phyloP scores from a whole-genome alignment of 2,888 invertebrate species.

The Sycophila texana region DNA sequence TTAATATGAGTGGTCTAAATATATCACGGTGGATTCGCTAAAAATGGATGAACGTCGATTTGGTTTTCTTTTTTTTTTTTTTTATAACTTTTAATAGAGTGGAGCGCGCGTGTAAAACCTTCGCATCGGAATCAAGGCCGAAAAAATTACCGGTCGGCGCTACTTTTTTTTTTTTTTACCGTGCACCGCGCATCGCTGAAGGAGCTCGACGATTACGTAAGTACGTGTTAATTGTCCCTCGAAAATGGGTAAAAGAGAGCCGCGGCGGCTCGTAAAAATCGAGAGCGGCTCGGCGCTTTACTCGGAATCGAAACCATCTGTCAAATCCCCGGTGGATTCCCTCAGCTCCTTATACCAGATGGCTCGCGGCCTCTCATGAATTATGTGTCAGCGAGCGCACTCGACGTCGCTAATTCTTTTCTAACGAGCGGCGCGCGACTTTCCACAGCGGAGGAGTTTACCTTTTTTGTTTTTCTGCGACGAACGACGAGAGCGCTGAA shows the following conservation, averaged over 20 bases:
- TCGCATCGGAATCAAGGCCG: conserved; percentile 3
- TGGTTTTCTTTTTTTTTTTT: no score
- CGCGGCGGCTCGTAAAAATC: conserved; percentile 26
- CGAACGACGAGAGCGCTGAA: background rate
- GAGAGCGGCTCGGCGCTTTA: conserved; percentile 37
- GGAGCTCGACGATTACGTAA: conserved; percentile 31
- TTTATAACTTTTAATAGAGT: no score
- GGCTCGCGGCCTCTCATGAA: conserved; percentile 34
- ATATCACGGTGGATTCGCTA: no score
- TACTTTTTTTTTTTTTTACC: background rate
- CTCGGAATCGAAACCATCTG: conserved; percentile 53
- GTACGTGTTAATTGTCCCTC: conserved; percentile 43
- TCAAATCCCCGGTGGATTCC: conserved; percentile 33
- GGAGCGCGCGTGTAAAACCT: background rate
- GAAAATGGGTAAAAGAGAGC: background rate
- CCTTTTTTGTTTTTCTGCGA: background rate
- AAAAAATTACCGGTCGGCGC: conserved; percentile 11
- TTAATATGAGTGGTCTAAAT: no score
- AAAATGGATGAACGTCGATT: no score
- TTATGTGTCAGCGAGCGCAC: conserved; percentile 8
- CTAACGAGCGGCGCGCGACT: conserved; percentile 20
- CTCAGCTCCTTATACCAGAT: conserved; percentile 40
- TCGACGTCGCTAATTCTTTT: conserved; percentile 37
- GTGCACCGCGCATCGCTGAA: conserved; percentile 9
- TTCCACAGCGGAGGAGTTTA: background rate